Percentiles rank a stretch among this genome's conserved stretches.
Evolutionary conservation across 2,113 vertebrate species (phyloP).

Genomic region (Micromys minutus): DNA sequence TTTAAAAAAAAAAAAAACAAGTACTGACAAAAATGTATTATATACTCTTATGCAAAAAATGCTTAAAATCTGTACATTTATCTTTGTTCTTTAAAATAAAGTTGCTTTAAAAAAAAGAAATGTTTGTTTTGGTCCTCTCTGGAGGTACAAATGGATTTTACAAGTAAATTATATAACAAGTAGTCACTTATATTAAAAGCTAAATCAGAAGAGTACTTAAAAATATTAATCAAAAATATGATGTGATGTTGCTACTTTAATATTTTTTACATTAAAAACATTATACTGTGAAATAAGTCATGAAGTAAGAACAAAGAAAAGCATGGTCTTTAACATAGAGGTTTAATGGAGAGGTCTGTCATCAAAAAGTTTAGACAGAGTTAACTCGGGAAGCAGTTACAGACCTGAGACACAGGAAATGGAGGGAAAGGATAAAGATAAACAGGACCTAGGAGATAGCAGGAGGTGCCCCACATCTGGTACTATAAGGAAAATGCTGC

Average conservation of each 20-base stretch:
- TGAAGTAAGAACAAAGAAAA: not conserved
- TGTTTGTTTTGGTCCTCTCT: slow-evolving; percentile 8
- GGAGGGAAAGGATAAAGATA: not conserved
- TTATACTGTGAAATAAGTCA: not conserved
- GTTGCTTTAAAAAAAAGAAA: not conserved
- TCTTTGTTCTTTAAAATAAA: no score
- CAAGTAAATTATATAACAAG: not conserved
- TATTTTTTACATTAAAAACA: slow-evolving; percentile 2
- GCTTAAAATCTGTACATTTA: no score
- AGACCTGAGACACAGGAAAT: not conserved
- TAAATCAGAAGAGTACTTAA: not conserved
- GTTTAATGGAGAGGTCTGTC: not conserved
- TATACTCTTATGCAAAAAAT: no score
- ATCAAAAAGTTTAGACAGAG: not conserved
- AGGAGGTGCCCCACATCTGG: not conserved
- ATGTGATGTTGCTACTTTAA: not conserved
- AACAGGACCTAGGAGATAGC: not conserved
- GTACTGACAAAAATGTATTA: no score
- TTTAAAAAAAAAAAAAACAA: no score
- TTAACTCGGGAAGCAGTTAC: not conserved
- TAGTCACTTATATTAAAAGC: not conserved
- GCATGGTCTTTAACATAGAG: not conserved
- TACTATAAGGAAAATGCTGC: not conserved
- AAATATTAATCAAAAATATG: slow-evolving; percentile 39
- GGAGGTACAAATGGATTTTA: not conserved